These are phyloP conservation scores for Asbolus verrucosus DNA, from an alignment of 1,140 invertebrate genomes.

Conservation along the genomic window DNA sequence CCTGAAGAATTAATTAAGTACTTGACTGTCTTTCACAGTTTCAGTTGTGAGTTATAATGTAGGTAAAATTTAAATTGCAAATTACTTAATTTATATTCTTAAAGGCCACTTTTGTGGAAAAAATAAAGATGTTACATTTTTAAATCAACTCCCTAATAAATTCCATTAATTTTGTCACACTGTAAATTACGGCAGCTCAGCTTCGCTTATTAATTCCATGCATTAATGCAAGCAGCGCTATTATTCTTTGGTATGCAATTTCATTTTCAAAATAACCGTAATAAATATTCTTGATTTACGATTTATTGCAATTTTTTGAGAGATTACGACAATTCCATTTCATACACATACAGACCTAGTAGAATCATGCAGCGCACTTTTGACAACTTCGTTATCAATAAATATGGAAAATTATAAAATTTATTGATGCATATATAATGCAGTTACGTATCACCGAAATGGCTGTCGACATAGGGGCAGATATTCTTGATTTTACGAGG, in stretches of 20 bases:
- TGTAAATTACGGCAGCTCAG: conserved; percentile 11
- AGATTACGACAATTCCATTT: no score
- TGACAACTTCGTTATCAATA: no score
- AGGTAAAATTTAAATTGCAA: conserved; percentile 26
- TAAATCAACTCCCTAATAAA: not conserved
- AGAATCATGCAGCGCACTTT: no score
- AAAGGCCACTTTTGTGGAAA: not conserved
- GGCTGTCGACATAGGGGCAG: no score
- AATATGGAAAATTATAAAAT: no score
- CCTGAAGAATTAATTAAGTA: no score
- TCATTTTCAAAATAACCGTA: conserved; percentile 23
- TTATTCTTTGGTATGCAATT: conserved; percentile 38
- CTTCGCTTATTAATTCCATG: conserved; percentile 25
- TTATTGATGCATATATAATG: no score
- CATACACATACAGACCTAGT: no score
- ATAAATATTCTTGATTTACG: conserved; percentile 36
- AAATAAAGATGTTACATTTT: conserved; percentile 23
- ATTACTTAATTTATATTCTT: conserved; percentile 9
- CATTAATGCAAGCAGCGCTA: conserved; percentile 29
- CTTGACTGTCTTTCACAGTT: no score
- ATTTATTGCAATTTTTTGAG: not conserved
- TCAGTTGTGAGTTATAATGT: no score
- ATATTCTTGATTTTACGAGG: no score
- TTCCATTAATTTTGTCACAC: conserved; percentile 20
- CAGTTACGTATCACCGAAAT: no score